Percentiles rank a stretch among this genome's conserved stretches.
These are phyloP conservation scores for Cyclophora albipunctata DNA, from an alignment of 2,888 invertebrate genomes.

Conservation along the genomic window DNA sequence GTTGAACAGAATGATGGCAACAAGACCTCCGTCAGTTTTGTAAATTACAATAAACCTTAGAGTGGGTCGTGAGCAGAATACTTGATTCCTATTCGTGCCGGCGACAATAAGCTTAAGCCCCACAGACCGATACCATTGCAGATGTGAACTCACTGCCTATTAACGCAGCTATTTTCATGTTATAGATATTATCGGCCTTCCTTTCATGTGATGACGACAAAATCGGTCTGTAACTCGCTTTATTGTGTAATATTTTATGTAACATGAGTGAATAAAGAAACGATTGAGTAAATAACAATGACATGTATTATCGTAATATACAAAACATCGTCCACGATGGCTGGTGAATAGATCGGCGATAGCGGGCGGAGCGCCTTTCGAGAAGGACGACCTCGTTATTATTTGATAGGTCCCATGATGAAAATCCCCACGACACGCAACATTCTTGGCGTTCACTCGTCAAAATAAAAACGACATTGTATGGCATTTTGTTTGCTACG, in stretches of 20 bases:
- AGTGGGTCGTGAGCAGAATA: slow-evolving; percentile 63
- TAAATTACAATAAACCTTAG: slow-evolving; percentile 71
- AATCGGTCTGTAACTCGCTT: slow-evolving; percentile 23
- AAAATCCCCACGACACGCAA: slow-evolving; percentile 68
- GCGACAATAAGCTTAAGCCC: slow-evolving; percentile 59
- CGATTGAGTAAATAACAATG: slow-evolving; percentile 46
- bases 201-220: slow-evolving; percentile 18
- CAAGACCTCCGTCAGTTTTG: slow-evolving; percentile 66
- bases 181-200: slow-evolving; percentile 34
- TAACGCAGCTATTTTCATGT: slow-evolving; percentile 42
- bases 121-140: slow-evolving; percentile 38
- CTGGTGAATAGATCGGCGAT: slow-evolving; percentile 55
- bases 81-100: slow-evolving; percentile 49
- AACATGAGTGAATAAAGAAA: slow-evolving; percentile 39
- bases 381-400: slow-evolving; percentile 65
- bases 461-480: slow-evolving; percentile 65
- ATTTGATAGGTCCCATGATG: slow-evolving; percentile 69
- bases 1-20: slow-evolving; percentile 51
- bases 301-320: slow-evolving; percentile 54
- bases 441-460: slow-evolving; percentile 64
- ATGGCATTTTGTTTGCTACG: slow-evolving; percentile 45
- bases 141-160: slow-evolving; percentile 45
- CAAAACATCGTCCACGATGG: slow-evolving; percentile 57
- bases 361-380: slow-evolving; percentile 46
- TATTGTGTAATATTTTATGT: slow-evolving; percentile 27